These are phyloP conservation scores for Tipula lateralis DNA, from an alignment of 2,888 invertebrate genomes.

Conservation along the genomic window DNA sequence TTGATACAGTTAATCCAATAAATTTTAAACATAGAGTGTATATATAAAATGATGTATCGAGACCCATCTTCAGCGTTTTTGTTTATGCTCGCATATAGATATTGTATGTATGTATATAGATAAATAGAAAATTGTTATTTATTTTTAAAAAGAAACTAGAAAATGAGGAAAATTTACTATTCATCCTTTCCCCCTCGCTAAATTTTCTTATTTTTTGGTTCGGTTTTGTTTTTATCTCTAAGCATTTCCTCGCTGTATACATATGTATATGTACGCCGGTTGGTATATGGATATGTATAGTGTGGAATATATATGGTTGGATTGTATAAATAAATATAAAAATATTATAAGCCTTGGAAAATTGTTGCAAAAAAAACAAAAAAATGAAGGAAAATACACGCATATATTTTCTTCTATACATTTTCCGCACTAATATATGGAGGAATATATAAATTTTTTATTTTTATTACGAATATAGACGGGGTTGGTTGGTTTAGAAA, in stretches of 20 bases:
- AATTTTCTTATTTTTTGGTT: neutral
- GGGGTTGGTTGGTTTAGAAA: neutral
- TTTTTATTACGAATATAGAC: neutral
- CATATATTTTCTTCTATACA: neutral
- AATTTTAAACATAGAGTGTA: neutral
- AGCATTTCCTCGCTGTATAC: neutral
- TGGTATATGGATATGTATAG: neutral
- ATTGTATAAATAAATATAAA: constrained; percentile 19
- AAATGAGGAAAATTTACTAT: neutral
- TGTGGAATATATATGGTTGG: constrained; percentile 3
- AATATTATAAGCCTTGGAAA: constrained; percentile 19
- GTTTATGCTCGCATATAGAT: no score
- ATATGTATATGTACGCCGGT: no score
- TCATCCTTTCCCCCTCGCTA: neutral
- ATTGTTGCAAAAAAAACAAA: neutral
- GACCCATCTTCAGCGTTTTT: neutral
- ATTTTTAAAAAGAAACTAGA: neutral
- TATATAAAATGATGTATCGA: neutral
- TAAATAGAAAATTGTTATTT: constrained; percentile 1
- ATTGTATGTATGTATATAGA: neutral
- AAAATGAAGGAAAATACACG: neutral
- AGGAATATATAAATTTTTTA: constrained; percentile 14
- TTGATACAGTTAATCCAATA: constrained; percentile 9
- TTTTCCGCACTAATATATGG: constrained; percentile 24
- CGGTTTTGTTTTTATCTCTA: constrained; percentile 2